phyloP scores from a whole-genome alignment of 2,113 vertebrate genomes.

The Corvus cornix region DNA sequence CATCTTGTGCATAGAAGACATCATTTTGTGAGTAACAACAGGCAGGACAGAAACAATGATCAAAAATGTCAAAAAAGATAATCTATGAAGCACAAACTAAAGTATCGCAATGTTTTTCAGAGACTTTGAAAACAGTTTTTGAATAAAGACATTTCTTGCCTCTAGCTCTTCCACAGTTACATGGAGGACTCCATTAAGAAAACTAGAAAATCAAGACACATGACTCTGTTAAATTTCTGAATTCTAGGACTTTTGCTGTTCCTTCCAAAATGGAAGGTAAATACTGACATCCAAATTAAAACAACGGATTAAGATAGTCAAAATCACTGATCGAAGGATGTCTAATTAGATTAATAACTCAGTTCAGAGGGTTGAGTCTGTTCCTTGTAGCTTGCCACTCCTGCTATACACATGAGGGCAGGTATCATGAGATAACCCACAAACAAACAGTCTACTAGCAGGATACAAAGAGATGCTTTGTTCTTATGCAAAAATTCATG shows the following conservation, averaged over 20 bases:
- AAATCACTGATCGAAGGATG: neutral
- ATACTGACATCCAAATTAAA: neutral
- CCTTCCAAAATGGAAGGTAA: neutral
- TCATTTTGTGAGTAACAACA: neutral
- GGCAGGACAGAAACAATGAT: neutral
- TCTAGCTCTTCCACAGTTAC: neutral
- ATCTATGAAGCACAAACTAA: neutral
- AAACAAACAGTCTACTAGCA: neutral
- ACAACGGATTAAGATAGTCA: neutral
- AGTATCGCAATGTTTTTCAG: neutral
- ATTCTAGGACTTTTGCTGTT: neutral
- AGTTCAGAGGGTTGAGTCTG: neutral
- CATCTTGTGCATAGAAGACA: neutral
- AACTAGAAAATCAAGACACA: neutral
- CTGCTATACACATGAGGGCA: neutral
- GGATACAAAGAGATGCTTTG: neutral
- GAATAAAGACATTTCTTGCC: neutral
- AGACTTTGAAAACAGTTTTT: neutral
- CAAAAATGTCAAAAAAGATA: neutral
- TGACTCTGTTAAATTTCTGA: neutral
- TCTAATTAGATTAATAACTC: neutral
- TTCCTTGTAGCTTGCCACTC: neutral
- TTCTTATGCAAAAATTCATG: neutral
- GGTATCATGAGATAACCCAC: neutral
- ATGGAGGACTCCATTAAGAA: neutral